phyloP scores from a whole-genome alignment of 2,113 vertebrate species.

The Mungos mungo region DNA sequence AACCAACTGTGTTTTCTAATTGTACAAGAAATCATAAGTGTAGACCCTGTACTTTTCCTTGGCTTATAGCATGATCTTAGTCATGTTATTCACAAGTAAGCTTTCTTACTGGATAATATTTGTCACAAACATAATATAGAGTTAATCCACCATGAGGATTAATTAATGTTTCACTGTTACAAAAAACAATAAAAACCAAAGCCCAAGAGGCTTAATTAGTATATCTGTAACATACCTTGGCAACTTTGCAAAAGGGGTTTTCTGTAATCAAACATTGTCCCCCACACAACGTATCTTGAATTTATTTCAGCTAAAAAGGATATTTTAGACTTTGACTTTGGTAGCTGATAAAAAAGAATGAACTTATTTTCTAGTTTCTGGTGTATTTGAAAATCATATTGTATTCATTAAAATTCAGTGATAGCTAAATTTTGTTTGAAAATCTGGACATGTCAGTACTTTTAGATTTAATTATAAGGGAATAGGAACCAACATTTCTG shows the following conservation, averaged over 20 bases:
- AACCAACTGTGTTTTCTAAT: neutral
- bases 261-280: neutral
- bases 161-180: conserved; percentile 37
- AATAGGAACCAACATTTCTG: neutral
- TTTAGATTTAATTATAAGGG: conserved; percentile 25
- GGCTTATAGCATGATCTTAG: neutral
- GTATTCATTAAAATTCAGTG: conserved; percentile 1
- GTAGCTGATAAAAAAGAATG: neutral
- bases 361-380: conserved; percentile 18
- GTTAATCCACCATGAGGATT: conserved; percentile 12
- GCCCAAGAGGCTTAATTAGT: conserved; percentile 67
- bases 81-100: neutral
- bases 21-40: neutral
- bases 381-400: conserved; percentile 25
- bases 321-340: conserved; percentile 19
- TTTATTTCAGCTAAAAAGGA: neutral
- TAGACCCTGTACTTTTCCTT: neutral
- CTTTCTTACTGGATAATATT: neutral
- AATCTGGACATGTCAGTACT: neutral
- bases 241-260: neutral
- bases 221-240: conserved; percentile 22
- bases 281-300: neutral
- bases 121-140: neutral
- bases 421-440: neutral
- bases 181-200: neutral